Evolutionary conservation across 2,797 vertebrate genomes (phyloP), one percentile per base, ranked within the genome.

Genomic region (Catharus ustulatus): DNA sequence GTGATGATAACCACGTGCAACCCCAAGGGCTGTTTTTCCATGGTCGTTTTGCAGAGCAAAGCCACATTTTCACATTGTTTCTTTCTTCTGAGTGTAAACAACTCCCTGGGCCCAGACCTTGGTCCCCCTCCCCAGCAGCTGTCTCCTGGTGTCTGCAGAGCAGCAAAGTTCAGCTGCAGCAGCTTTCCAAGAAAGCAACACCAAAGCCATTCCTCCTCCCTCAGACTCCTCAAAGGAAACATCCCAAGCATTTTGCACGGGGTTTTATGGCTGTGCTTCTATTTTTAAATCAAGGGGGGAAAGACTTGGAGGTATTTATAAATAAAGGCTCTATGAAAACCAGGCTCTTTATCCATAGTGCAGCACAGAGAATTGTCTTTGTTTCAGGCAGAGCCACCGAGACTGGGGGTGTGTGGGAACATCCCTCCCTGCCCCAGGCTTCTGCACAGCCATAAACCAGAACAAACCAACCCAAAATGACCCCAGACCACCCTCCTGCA

Each of bases 171-270:
- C 77, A 81, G 81, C 86, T 52, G 89, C 76, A 94, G 93, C 54
- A 72, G 89, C 86, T 94, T 92, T 94, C 93, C 89, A 94, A 95
- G 92, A 95, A 96, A 94, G 62, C 74, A 89, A 48, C 59, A 36
- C 52, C 57, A 90, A 66, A 77, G 42, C 90, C 80, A 48, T 40
- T 43, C 80, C 92, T 81, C 80, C 62, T 91, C 57, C 88, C 42
- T 32, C 87, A 32, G 42, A 94, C 90, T 92, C 83, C 61, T 83
- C 87, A 84, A 59, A 87, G 74, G 73, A 96, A 96, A 54, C 36
- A 96, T 90, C 74, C 87, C 1, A 84, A 91, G 61, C 71, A 87
- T 95, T 72, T 48, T 67, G 82, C 52, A 17, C 32, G 2, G 71
- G 16, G 52, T 17, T 94, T 90, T 82, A 84, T 81, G 90, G 72